Conservation (phyloP, 1,140 invertebrate species). For the Potamilus streckersoni region DNA sequence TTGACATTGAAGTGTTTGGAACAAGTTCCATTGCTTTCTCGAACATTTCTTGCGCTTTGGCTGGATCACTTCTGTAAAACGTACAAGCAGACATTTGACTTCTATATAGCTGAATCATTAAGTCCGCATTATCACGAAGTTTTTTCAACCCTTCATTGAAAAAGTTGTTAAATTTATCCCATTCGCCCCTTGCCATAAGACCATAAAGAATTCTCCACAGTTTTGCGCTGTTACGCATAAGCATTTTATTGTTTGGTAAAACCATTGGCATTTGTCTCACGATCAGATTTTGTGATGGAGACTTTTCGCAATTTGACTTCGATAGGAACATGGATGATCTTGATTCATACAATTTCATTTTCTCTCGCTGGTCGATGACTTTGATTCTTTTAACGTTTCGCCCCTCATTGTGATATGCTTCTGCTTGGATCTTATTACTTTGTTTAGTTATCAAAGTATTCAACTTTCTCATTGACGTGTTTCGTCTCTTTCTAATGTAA, state of each 20-base stretch:
- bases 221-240: slow-evolving; percentile 10
- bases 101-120: slow-evolving; percentile 8
- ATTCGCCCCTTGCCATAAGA: slow-evolving; percentile 13
- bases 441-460: no score
- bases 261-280: no score
- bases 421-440: not conserved
- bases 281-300: not conserved
- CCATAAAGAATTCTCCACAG: slow-evolving; percentile 15
- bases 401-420: not conserved
- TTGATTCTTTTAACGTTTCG: slow-evolving; percentile 1
- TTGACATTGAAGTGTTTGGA: slow-evolving; percentile 8
- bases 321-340: not conserved
- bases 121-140: slow-evolving; percentile 7
- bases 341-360: not conserved
- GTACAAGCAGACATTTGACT: slow-evolving; percentile 22
- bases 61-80: slow-evolving; percentile 16
- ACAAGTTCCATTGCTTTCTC: slow-evolving; percentile 11
- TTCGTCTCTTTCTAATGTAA: no score
- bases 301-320: not conserved
- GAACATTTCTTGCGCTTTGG: slow-evolving; percentile 10
- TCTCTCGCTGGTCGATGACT: not conserved
- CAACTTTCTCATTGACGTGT: no score
- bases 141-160: slow-evolving; percentile 3
- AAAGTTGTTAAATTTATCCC: not conserved
- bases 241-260: slow-evolving; percentile 8